Evolutionary conservation across 2,797 vertebrate genomes (phyloP), one percentile per base, ranked within the genome.

Genomic region (Brachymystax lenok): DNA sequence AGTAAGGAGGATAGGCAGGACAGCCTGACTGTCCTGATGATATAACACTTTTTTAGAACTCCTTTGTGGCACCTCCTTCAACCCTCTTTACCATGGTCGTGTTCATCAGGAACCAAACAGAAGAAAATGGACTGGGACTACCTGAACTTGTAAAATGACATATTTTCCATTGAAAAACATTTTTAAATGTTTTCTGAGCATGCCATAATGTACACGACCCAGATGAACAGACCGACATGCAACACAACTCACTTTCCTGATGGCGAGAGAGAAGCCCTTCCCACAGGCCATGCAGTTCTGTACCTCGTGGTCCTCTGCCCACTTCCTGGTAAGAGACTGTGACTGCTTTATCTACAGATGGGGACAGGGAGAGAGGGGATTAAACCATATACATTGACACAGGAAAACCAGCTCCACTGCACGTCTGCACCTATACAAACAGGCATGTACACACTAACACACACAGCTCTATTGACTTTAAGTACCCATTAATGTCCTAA

Each of bases 261-360:
- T 90, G 19, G 97, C 97, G 85, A 99, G 96, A 0, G 95, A 96
- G 80, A 99, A 99, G 73, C 94, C 93, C 90, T 98, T 99, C 77
- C 98, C 98, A 89, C 98, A 99, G 76, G 95, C 85, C 98, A 98
- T 99, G 81, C 98, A 99, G 90, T 98, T 99, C 90, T 99, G 97
- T 64, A 99, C 98, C 64, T 99, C 97, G 0, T 98, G 94, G 87
- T 99, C 98, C 86, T 99, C 98, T 0, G 98, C 93, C 98, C 98
- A 99, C 83, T 99, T 99, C 83, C 98, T 96, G 78, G 96, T 99
- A 81, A 99, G 89, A 10, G 94, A 94, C 91, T 99, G 98, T 0
- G 96, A 97, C 81, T 98, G 96, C 79, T 99, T 99, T 85, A 99
- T 99, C 98, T 99, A 76, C 46, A 88, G 0, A 46, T 68, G 71